Evolutionary conservation across 2,888 invertebrate species (phyloP).

Genomic region (Oxytorus armatus): DNA sequence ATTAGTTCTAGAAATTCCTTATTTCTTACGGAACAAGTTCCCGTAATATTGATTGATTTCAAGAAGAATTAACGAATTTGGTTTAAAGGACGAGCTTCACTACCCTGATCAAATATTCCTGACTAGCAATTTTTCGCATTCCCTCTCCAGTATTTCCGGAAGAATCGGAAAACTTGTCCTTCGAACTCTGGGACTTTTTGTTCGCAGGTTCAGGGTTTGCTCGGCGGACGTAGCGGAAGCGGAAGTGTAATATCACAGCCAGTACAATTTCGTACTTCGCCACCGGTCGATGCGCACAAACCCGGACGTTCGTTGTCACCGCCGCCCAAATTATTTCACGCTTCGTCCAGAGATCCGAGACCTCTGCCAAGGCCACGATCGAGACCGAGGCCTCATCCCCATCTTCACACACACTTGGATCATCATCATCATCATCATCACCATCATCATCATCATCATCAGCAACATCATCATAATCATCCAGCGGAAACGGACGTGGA

Average conservation of each 20-base stretch:
- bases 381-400: constrained; percentile 85
- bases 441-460: constrained; percentile 73
- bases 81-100: no score
- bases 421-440: constrained; percentile 84
- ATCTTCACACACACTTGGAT: constrained; percentile 82
- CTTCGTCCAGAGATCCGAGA: constrained; percentile 74
- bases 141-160: no score
- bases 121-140: no score
- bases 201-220: constrained; percentile 87
- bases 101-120: no score
- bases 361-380: constrained; percentile 80
- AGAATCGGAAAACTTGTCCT: no score
- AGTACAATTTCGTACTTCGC: constrained; percentile 95
- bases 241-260: constrained; percentile 89
- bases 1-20: no score
- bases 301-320: constrained; percentile 87
- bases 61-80: no score
- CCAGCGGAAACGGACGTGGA: constrained; percentile 76
- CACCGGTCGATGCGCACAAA: constrained; percentile 95
- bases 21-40: no score
- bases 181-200: no score
- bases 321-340: constrained; percentile 85
- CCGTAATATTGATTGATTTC: no score
- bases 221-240: constrained; percentile 84
- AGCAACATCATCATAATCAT: constrained; percentile 84